Evolutionary conservation across 1,140 invertebrate species (phyloP), one percentile per base, ranked within the genome.

Genomic region (Arion vulgaris): DNA sequence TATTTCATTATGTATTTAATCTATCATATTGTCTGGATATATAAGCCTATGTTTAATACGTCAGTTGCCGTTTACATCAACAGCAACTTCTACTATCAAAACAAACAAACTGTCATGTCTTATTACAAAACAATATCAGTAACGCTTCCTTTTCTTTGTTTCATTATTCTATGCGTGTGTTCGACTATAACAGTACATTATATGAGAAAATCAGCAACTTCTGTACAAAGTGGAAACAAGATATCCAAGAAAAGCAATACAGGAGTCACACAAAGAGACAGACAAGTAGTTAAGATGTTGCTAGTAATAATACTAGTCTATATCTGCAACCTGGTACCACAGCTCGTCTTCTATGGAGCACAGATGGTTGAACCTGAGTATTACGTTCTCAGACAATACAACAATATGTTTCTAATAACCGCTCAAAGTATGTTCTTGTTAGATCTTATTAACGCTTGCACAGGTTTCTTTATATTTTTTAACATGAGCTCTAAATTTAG

Each of bases 1-100:
- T 74, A 45, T 39, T 39, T n/a, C 45, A 32, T 74, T 32, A 49
- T 74, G 13, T 74, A 45, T 49, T 74, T 74, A n/a, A 39, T 74
- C 36, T 74, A 74, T 26, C 1, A 49, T 1, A 74, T 74, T 39
- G 17, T 45, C 38, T 74, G 41, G 36, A 39, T 41, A 11, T 74
- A 74, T 39, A 74, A 32, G 38, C 11, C 15, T 4, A 1, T 36
- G 1, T 45, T 45, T 39, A 49, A 49, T 26, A 19, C 38, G 9
- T 32, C 72, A 1, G 45, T 74, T 23, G 72, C 72, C 45, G 2
- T 4, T 7, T 74, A 74, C n/a, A n/a, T 28, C 11, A 32, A 74
- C 72, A 74, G 41, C 72, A 49, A 45, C 13, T 45, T 74, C 72
- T 74, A 74, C 72, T 23, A 41, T 26, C 5, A n/a, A 28, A 28